phyloP scores from a whole-genome alignment of 2,888 invertebrate species.

The Cephonodes hylas region DNA sequence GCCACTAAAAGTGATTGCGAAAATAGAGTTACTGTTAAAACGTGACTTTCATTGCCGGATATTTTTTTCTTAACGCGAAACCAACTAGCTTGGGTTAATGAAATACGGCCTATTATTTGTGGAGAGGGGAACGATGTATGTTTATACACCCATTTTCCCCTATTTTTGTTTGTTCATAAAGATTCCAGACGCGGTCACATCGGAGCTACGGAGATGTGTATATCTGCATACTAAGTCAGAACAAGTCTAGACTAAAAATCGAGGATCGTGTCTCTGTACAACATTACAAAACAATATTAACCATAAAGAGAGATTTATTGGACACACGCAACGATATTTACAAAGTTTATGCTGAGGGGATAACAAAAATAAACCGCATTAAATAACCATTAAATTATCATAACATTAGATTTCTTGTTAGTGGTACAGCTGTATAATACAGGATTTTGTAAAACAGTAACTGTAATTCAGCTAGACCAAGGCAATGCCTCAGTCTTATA shows the following conservation, averaged over 20 bases:
- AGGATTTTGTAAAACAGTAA: no score
- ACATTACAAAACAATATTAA: not conserved
- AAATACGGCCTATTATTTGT: slow-evolving; percentile 50
- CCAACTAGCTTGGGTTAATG: slow-evolving; percentile 51
- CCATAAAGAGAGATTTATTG: not conserved
- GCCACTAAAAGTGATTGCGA: slow-evolving; percentile 42
- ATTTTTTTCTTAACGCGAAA: slow-evolving; percentile 47
- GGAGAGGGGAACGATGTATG: slow-evolving; percentile 39
- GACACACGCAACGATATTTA: not conserved
- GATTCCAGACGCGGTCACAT: slow-evolving; percentile 20
- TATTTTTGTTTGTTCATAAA: slow-evolving; percentile 37
- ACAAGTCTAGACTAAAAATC: not conserved
- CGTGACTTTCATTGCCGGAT: slow-evolving; percentile 39
- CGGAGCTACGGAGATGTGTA: slow-evolving; percentile 8
- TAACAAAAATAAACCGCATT: not conserved
- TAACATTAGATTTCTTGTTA: not conserved
- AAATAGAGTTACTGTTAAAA: slow-evolving; percentile 22
- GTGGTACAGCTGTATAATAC: no score
- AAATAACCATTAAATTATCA: not conserved
- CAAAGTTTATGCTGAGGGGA: not conserved
- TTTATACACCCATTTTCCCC: slow-evolving; percentile 40
- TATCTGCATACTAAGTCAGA: slow-evolving; percentile 5
- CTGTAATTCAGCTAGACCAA: no score
- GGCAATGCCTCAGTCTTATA: no score
- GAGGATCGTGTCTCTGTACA: not conserved